These are phyloP conservation scores for Buathra laborator DNA, from an alignment of 2,888 invertebrate species.

Conservation along the genomic window DNA sequence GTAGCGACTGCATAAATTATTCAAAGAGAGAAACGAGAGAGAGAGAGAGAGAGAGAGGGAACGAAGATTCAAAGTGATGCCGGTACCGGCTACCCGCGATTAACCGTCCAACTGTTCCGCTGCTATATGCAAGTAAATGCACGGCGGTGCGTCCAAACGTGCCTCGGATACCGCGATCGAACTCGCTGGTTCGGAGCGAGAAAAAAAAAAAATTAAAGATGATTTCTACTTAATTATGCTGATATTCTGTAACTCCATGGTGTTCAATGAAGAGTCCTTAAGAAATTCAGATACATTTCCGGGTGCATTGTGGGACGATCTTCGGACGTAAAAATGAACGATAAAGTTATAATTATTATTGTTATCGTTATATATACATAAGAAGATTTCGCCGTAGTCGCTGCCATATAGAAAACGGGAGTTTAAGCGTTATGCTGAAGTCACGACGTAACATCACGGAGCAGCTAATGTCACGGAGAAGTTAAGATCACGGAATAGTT, in stretches of 20 bases:
- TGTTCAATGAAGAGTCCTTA: too few species aligned
- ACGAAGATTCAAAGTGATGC: not conserved
- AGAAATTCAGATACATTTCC: too few species aligned
- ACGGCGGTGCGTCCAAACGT: not conserved
- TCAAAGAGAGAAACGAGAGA: constrained; percentile 6
- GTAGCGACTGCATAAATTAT: constrained; percentile 22
- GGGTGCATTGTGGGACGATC: too few species aligned
- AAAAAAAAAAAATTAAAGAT: not conserved
- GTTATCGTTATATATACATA: too few species aligned
- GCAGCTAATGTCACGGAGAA: too few species aligned
- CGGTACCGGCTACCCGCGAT: not conserved
- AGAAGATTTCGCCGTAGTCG: too few species aligned
- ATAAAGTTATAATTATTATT: too few species aligned
- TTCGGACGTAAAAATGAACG: too few species aligned
- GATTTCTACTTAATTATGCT: not conserved
- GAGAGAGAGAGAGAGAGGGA: not conserved
- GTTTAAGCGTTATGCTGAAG: too few species aligned
- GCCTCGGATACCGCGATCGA: not conserved
- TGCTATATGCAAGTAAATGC: not conserved
- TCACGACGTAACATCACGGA: too few species aligned
- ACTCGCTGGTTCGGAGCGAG: not conserved
- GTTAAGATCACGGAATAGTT: too few species aligned
- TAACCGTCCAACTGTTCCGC: not conserved
- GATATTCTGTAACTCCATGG: not conserved
- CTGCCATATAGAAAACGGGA: too few species aligned